Evolutionary conservation across 2,888 invertebrate species (phyloP).

Genomic region (Brenthis daphne): DNA sequence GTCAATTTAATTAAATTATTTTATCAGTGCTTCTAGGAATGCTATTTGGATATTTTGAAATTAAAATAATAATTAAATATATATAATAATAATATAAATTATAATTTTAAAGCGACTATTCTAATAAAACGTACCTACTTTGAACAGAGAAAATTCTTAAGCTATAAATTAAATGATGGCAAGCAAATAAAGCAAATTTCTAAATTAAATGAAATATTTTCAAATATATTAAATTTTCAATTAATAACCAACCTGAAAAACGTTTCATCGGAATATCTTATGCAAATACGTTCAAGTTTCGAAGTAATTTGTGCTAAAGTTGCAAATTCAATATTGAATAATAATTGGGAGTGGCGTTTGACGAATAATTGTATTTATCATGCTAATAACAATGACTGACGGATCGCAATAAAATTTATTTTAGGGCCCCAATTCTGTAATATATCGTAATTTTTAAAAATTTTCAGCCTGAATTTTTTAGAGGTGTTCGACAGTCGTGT

Average conservation of each 20-base stretch:
- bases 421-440: background rate
- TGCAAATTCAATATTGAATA: conserved; percentile 38
- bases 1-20: too few relatives aligned
- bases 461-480: too few relatives aligned
- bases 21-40: too few relatives aligned
- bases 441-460: too few relatives aligned
- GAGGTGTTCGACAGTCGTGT: too few relatives aligned
- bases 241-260: conserved; percentile 5
- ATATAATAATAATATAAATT: too few relatives aligned
- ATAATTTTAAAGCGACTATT: too few relatives aligned
- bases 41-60: too few relatives aligned
- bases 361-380: conserved; percentile 34
- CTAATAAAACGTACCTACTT: too few relatives aligned
- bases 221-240: conserved; percentile 10
- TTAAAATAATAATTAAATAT: too few relatives aligned
- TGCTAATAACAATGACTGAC: conserved; percentile 28
- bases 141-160: too few relatives aligned
- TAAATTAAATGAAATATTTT: conserved; percentile 10
- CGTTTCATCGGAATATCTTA: conserved; percentile 30
- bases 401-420: conserved; percentile 17
- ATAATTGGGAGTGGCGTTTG: conserved; percentile 34
- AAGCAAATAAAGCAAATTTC: conserved; percentile 2
- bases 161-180: too few relatives aligned
- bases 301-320: conserved; percentile 36
- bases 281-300: conserved; percentile 37